phyloP scores from a whole-genome alignment of 2,113 vertebrate genomes.

The Hyperopisus bebe region DNA sequence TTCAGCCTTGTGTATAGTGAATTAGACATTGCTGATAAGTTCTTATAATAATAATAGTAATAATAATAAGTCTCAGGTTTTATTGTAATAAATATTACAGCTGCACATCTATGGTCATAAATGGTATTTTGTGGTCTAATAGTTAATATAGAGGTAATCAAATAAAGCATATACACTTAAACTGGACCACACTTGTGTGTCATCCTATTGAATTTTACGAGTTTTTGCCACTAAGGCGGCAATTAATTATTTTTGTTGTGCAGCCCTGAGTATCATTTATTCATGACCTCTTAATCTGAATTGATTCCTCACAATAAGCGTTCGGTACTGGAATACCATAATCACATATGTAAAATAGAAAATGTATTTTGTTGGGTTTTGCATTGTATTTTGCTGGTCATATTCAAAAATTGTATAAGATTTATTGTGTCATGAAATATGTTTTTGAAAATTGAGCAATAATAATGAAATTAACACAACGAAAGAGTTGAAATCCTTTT shows the following conservation, averaged over 20 bases:
- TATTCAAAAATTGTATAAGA: neutral
- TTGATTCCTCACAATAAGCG: neutral
- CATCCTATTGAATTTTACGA: neutral
- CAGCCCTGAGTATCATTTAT: neutral
- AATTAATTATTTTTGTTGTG: neutral
- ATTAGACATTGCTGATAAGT: neutral
- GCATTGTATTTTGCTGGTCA: neutral
- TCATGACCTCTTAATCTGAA: slow-evolving; percentile 3
- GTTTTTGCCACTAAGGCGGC: neutral
- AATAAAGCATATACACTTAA: neutral
- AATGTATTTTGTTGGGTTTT: neutral
- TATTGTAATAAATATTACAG: no score
- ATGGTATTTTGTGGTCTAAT: neutral
- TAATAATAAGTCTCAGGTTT: neutral
- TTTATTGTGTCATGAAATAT: neutral
- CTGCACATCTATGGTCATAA: neutral
- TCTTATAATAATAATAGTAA: neutral
- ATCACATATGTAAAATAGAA: neutral
- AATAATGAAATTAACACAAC: neutral
- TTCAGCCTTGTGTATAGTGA: neutral
- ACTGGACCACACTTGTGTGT: neutral
- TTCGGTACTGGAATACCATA: neutral
- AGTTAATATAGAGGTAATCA: neutral
- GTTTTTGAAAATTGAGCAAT: neutral
- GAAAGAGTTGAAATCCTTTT: neutral